Percentiles rank a stretch among this genome's conserved stretches.
phyloP scores from a whole-genome alignment of 92 coral and sea anemone species.

The Zoanthus solanderi region DNA sequence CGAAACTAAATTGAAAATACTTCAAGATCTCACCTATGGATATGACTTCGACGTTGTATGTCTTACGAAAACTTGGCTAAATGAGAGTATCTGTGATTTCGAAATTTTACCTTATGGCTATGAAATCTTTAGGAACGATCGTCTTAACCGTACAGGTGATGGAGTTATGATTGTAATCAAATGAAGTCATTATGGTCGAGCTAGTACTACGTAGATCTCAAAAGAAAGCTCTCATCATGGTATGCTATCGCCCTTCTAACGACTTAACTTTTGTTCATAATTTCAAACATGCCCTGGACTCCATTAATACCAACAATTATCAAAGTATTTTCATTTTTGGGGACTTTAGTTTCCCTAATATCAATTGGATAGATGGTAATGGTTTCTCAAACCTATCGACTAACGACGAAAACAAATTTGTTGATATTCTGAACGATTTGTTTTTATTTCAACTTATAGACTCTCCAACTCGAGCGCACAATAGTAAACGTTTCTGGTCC shows the following conservation, averaged over 20 bases:
- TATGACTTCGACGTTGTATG: slow-evolving; percentile 48
- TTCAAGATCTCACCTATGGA: slow-evolving; percentile 1
- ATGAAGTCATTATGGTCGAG: too few relatives aligned
- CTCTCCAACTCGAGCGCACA: neutral
- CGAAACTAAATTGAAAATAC: neutral
- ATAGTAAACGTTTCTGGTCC: too few relatives aligned
- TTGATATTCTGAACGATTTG: neutral
- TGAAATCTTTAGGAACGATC: too few relatives aligned
- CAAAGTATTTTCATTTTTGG: neutral
- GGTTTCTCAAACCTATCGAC: neutral
- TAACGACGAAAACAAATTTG: neutral
- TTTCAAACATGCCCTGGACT: too few relatives aligned
- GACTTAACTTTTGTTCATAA: too few relatives aligned
- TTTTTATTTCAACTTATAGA: neutral
- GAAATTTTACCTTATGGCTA: neutral
- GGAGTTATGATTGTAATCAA: too few relatives aligned
- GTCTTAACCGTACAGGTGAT: too few relatives aligned
- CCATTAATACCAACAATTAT: too few relatives aligned
- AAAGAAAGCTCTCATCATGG: too few relatives aligned
- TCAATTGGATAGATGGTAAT: neutral
- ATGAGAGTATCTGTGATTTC: neutral
- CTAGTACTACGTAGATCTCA: too few relatives aligned
- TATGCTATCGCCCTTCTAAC: too few relatives aligned
- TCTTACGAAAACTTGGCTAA: slow-evolving; percentile 45
- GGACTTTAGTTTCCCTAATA: neutral